A percentile compares a stretch with the other conserved stretches of the same genome.
These are phyloP conservation scores for Sterrhoptilus dennistouni DNA, from an alignment of 2,113 vertebrate genomes.

Conservation along the genomic window DNA sequence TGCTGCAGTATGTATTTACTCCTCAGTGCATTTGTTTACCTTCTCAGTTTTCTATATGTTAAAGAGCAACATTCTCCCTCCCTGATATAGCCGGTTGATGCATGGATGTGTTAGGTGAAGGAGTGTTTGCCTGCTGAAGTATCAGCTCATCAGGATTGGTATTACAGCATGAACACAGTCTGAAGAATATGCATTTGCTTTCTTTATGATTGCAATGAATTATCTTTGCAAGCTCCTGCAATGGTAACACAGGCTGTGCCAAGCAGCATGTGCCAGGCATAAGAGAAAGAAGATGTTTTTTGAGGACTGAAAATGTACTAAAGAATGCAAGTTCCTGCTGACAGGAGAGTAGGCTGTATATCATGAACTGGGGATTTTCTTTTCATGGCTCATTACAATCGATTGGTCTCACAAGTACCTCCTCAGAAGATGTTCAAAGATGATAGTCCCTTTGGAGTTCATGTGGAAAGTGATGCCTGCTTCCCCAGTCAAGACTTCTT, in stretches of 20 bases:
- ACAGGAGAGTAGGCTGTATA: background rate
- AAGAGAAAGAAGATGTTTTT: background rate
- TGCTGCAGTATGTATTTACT: background rate
- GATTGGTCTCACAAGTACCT: conserved; percentile 15
- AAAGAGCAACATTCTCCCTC: background rate
- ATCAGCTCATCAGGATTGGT: background rate
- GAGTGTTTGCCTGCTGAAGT: background rate
- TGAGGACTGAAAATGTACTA: background rate
- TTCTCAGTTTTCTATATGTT: background rate
- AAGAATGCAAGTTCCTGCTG: background rate
- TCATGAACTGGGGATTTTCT: background rate
- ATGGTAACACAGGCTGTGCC: background rate
- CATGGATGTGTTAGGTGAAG: background rate
- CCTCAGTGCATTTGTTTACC: background rate
- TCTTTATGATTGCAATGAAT: background rate
- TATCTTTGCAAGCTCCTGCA: background rate
- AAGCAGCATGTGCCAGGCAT: background rate
- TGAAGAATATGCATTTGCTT: background rate
- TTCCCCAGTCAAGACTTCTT: background rate
- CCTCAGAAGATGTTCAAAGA: background rate
- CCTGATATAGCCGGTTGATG: background rate
- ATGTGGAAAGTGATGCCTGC: background rate
- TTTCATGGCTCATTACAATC: conserved; percentile 24
- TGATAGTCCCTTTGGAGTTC: conserved; percentile 7
- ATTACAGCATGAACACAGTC: background rate